Evolutionary conservation across 2,888 invertebrate genomes (phyloP), one percentile per base, ranked within the genome.

Genomic region (Yponomeuta plumbellus): DNA sequence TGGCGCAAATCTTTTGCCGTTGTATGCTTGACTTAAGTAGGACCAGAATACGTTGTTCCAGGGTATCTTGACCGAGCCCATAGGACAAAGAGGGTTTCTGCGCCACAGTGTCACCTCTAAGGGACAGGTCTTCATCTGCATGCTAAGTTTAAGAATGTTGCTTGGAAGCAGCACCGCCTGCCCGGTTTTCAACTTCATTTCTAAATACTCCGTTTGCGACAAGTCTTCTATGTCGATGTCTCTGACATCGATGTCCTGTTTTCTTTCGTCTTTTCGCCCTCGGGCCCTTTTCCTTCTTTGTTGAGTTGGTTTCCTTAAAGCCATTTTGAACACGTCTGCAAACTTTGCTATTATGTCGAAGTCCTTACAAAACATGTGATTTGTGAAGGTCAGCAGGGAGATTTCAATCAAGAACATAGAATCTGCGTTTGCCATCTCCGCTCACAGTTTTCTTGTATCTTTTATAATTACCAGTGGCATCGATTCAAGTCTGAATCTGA

Each of bases 331-430:
- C 34, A 88, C 69, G 73, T 90, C 78, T 57, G 79, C 78, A 70
- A 87, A 89, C 69, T 84, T 72, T 64, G 79, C 76, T 69, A 69
- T 76, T 34, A 89, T 78, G 66, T 69, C 62, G 71, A 83, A 84
- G 44, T 84, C 74, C 58, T 76, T 80, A 67, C 75, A 80, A 61
- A 75, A 71, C 57, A 76, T 70, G 26, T 71, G 80, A 69, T 79
- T 84, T 68, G 72, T 78, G 23, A 88, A 70, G 67, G 84, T 77
- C 71, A 84, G 82, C 6, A 86, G 75, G 13, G 73, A 68, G 66
- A 90, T 76, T 70, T 90, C 86, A 66, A 89, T 80, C 70, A 86
- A 76, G 76, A 89, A 88, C 78, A 84, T 80, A 74, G 86, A 84
- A 81, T 84, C 85, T 78, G 80, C 75, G 74, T 71, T 67, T 77